These are phyloP conservation scores for Upupa epops DNA, from an alignment of 2,113 vertebrate species.

Conservation along the genomic window DNA sequence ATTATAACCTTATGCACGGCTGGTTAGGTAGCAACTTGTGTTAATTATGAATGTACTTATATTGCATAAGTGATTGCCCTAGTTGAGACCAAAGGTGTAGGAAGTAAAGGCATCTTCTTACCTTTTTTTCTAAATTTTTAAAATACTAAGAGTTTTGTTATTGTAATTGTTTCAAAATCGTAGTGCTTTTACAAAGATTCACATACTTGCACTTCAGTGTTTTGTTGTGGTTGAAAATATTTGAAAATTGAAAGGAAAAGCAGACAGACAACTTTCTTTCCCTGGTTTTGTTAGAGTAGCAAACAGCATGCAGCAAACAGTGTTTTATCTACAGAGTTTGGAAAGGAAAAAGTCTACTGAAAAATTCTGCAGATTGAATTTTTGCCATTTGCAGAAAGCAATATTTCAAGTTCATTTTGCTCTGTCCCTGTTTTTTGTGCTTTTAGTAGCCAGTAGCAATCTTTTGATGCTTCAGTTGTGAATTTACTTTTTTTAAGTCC, in stretches of 20 bases:
- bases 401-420: slow-evolving; percentile 61
- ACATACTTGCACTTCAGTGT: not conserved
- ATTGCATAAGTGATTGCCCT: not conserved
- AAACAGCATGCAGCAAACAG: not conserved
- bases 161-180: not conserved
- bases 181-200: not conserved
- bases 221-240: not conserved
- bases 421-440: slow-evolving; percentile 44
- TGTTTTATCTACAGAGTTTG: not conserved
- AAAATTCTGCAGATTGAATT: slow-evolving; percentile 36
- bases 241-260: not conserved
- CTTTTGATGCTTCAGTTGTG: slow-evolving; percentile 62
- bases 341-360: slow-evolving; percentile 19
- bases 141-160: not conserved
- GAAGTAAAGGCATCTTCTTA: not conserved
- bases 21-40: not conserved
- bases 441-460: slow-evolving; percentile 67
- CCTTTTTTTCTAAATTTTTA: not conserved
- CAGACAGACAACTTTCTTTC: not conserved
- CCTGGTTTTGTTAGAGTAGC: not conserved
- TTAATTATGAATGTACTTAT: slow-evolving; percentile 28
- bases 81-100: not conserved
- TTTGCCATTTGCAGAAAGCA: slow-evolving; percentile 49
- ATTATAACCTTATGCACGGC: not conserved
- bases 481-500: slow-evolving; percentile 55